Conservation (phyloP, 2,113 vertebrate genomes). For the Hiodon alosoides region DNA sequence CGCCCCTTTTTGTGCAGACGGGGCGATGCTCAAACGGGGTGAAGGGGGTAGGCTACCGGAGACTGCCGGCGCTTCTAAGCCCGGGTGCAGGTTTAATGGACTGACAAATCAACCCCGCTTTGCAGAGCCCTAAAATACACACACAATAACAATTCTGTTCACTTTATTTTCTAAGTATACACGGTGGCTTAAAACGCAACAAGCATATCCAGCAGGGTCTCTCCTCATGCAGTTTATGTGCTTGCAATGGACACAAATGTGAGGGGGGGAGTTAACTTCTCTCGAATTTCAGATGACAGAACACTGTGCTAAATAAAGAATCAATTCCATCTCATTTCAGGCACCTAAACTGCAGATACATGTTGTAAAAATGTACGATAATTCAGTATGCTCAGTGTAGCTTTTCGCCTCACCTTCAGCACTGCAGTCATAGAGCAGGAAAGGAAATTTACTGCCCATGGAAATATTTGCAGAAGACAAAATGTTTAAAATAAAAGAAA, state of each 20-base stretch:
- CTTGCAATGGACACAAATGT: conserved; percentile 20
- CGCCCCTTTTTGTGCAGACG: background rate
- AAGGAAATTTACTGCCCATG: too few relatives aligned
- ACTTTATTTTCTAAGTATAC: conserved; percentile 21
- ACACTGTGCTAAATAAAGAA: too few relatives aligned
- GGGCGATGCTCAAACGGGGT: background rate
- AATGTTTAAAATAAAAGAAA: too few relatives aligned
- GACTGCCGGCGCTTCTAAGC: background rate
- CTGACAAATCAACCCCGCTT: conserved; percentile 22
- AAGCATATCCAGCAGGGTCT: conserved; percentile 19
- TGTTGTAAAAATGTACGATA: background rate
- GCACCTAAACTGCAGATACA: too few relatives aligned
- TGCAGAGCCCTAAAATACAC: conserved; percentile 29
- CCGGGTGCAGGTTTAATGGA: conserved; percentile 6
- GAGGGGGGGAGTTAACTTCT: conserved; percentile 21
- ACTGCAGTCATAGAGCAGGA: too few relatives aligned
- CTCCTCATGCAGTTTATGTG: conserved; percentile 24
- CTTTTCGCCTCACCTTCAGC: too few relatives aligned
- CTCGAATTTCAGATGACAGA: conserved; percentile 18
- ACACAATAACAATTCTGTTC: conserved; percentile 8
- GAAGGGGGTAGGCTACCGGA: background rate
- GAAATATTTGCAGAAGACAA: too few relatives aligned
- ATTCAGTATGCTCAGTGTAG: too few relatives aligned
- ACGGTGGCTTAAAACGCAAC: conserved; percentile 13
- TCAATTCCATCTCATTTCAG: too few relatives aligned